These are phyloP conservation scores for Zoroaster sp. DNA, from an alignment of 53 echinoderm and acorn worm genomes.

Conservation along the genomic window DNA sequence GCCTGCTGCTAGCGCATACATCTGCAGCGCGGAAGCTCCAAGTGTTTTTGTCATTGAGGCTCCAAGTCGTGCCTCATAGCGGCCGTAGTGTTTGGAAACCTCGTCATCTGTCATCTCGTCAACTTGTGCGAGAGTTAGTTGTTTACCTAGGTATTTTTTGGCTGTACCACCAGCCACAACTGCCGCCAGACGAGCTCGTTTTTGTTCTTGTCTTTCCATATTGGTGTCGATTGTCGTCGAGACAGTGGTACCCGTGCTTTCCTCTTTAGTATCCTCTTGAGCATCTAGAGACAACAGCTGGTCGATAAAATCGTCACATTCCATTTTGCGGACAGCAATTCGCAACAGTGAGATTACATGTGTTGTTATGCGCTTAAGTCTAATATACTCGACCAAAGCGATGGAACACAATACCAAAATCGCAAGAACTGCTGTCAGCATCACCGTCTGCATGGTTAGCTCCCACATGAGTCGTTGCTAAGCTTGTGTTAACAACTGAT, in stretches of 20 bases:
- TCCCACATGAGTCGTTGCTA: neutral
- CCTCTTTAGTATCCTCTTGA: neutral
- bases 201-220: too few species aligned
- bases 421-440: neutral
- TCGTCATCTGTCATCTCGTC: too few species aligned
- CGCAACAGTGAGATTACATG: too few species aligned
- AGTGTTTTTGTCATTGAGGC: conserved; percentile 5
- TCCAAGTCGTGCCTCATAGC: conserved; percentile 17
- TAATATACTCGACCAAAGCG: too few species aligned
- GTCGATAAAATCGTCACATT: neutral
- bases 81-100: too few species aligned
- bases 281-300: too few species aligned
- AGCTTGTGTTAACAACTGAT: neutral
- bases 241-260: neutral
- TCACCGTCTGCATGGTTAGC: neutral
- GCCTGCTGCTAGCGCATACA: neutral
- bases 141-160: too few species aligned
- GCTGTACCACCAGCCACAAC: too few species aligned
- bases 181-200: conserved; percentile 4
- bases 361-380: neutral
- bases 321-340: too few species aligned
- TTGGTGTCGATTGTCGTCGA: neutral
- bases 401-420: neutral
- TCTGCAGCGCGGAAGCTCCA: neutral
- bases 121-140: too few species aligned